Conservation (phyloP, 1,140 invertebrate genomes). For the Leucophenga varia region DNA sequence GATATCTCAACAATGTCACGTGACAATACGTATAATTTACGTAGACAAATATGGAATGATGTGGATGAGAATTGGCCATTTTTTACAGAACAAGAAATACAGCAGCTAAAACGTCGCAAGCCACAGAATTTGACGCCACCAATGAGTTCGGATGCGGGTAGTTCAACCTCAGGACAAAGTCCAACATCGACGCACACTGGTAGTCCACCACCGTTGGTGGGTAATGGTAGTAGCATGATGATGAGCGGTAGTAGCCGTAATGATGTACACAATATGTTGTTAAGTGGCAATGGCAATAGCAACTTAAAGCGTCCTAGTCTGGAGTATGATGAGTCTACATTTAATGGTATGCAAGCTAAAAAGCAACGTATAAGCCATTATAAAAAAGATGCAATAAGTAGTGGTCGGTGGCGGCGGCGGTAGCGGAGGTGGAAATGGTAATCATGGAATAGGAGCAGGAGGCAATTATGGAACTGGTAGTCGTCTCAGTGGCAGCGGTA, state of each 20-base stretch:
- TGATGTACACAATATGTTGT: no score
- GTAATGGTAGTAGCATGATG: constrained; percentile 6
- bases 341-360: constrained; percentile 61
- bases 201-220: constrained; percentile 60
- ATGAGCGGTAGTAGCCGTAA: not conserved
- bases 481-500: not conserved
- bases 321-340: constrained; percentile 63
- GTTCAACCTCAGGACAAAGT: constrained; percentile 63
- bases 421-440: not conserved
- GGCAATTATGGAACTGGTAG: not conserved
- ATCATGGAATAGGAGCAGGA: no score
- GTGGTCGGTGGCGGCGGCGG: constrained; percentile 6
- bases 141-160: constrained; percentile 75
- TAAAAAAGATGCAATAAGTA: constrained; percentile 56
- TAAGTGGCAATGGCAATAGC: constrained; percentile 60
- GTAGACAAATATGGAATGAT: constrained; percentile 85
- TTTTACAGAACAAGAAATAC: constrained; percentile 84
- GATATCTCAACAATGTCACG: constrained; percentile 73
- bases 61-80: constrained; percentile 93
- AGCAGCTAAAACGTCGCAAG: constrained; percentile 83
- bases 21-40: constrained; percentile 86
- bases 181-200: constrained; percentile 70
- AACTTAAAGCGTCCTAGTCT: constrained; percentile 44
- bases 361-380: constrained; percentile 81
- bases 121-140: constrained; percentile 86